Percentiles rank a stretch among this genome's conserved stretches.
Evolutionary conservation across 2,888 invertebrate genomes (phyloP).

Genomic region (Crematogaster levior): DNA sequence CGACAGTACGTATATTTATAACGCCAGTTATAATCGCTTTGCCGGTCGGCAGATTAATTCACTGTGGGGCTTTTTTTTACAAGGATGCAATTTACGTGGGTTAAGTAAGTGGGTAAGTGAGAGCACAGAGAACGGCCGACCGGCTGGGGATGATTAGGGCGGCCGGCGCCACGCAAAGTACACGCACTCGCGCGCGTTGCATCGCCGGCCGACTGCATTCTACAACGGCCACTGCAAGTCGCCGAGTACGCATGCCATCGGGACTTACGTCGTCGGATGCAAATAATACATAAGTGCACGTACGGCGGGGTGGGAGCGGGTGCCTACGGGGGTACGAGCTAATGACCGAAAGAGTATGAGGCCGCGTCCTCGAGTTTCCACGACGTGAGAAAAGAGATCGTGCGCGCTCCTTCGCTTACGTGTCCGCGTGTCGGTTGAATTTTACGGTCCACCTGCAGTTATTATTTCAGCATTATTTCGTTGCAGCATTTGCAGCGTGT

Average conservation of each 20-base stretch:
- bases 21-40: conserved; percentile 11
- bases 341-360: conserved; percentile 70
- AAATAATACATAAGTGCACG: conserved; percentile 72
- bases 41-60: conserved; percentile 33
- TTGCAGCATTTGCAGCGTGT: neutral
- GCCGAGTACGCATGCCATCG: conserved; percentile 70
- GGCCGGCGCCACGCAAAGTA: conserved; percentile 71
- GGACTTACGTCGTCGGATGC: conserved; percentile 74
- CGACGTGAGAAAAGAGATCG: conserved; percentile 73
- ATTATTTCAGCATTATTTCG: conserved; percentile 6
- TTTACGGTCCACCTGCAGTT: conserved; percentile 19
- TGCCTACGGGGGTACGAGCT: conserved; percentile 66
- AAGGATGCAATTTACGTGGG: conserved; percentile 40
- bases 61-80: conserved; percentile 8
- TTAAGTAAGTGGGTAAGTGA: conserved; percentile 48
- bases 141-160: conserved; percentile 73
- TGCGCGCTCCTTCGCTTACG: conserved; percentile 53
- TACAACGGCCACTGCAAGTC: conserved; percentile 59
- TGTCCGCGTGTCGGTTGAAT: neutral
- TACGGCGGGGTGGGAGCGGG: conserved; percentile 62
- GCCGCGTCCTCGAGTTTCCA: conserved; percentile 74
- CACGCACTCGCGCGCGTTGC: conserved; percentile 56
- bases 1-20: conserved; percentile 15
- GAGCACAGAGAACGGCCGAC: conserved; percentile 51
- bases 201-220: conserved; percentile 64